Evolutionary conservation across 2,797 vertebrate species (phyloP).

Genomic region (Enteromius viviparus): DNA sequence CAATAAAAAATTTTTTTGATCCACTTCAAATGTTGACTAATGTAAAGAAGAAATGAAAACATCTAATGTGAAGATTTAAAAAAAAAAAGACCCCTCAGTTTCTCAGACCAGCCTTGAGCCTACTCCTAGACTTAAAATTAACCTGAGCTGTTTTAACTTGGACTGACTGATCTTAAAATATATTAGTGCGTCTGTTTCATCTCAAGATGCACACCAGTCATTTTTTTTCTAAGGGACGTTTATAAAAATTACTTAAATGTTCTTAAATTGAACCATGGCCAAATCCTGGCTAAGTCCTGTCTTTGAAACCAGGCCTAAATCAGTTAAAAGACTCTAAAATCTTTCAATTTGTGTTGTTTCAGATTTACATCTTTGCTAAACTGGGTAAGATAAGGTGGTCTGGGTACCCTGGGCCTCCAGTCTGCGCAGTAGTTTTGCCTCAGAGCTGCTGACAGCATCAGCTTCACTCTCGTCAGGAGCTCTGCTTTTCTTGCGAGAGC

Average conservation of each 20-base stretch:
- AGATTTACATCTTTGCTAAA: neutral
- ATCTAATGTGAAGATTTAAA: neutral
- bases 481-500: conserved; percentile 77
- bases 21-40: too few species aligned
- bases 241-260: too few species aligned
- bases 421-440: conserved; percentile 89
- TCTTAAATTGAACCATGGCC: too few species aligned
- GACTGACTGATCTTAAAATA: too few species aligned
- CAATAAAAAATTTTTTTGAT: too few species aligned
- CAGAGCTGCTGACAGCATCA: conserved; percentile 77
- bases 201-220: too few species aligned
- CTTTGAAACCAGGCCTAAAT: neutral
- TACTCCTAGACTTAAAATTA: too few species aligned
- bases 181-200: too few species aligned
- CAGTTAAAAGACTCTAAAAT: neutral
- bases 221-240: too few species aligned
- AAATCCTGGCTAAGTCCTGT: too few species aligned
- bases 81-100: neutral
- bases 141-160: too few species aligned
- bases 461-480: conserved; percentile 78
- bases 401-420: conserved; percentile 90
- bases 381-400: neutral
- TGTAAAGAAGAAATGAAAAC: neutral
- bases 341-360: neutral
- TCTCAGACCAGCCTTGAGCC: too few species aligned